Percentiles rank a stretch among this genome's conserved stretches.
These are phyloP conservation scores for Pseudanteris insignis DNA, from an alignment of 2,888 invertebrate species.

Conservation along the genomic window DNA sequence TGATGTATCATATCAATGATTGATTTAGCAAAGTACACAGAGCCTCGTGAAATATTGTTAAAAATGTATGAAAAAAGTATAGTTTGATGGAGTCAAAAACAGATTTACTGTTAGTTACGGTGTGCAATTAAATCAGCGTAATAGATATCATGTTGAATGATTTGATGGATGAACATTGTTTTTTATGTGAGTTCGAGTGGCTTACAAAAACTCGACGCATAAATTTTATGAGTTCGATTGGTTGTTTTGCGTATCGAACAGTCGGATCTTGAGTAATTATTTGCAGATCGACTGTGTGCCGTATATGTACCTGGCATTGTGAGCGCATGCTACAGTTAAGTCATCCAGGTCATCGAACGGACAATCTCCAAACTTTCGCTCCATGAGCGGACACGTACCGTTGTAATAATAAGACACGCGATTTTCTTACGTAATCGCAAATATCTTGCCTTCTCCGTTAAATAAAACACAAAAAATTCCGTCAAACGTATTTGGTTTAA, in stretches of 20 bases:
- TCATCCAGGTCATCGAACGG: conserved; percentile 43
- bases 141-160: conserved; percentile 30
- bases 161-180: conserved; percentile 30
- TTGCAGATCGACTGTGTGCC: conserved; percentile 24
- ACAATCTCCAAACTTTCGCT: conserved; percentile 48
- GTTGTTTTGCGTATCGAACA: conserved; percentile 34
- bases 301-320: conserved; percentile 37
- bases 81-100: no score
- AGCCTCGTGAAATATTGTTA: no score
- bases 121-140: conserved; percentile 27
- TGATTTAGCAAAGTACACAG: no score
- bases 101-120: conserved; percentile 12
- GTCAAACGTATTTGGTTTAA: no score
- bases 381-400: conserved; percentile 45
- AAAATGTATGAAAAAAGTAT: no score
- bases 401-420: conserved; percentile 40
- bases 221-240: conserved; percentile 27
- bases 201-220: conserved; percentile 22
- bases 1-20: no score
- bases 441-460: conserved; percentile 34
- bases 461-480: conserved; percentile 29
- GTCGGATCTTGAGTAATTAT: conserved; percentile 39
- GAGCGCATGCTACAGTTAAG: conserved; percentile 41
- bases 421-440: conserved; percentile 32
- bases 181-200: conserved; percentile 5